A percentile compares a stretch with the other conserved stretches of the same genome.
Conservation (phyloP, 2,113 vertebrate genomes). For the Excalfactoria chinensis region DNA sequence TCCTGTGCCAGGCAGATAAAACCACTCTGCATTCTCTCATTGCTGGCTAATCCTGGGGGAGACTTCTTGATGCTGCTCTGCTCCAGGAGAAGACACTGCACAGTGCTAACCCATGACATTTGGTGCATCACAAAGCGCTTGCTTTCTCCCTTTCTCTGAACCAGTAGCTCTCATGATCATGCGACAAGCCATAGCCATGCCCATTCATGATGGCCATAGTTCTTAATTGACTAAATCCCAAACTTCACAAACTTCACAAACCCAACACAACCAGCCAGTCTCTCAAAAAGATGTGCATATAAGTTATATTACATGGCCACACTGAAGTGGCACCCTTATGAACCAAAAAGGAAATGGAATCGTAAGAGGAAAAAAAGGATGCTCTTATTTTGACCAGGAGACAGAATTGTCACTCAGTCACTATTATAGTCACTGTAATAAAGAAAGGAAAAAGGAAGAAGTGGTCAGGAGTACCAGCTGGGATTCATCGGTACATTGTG, state of each 20-base stretch:
- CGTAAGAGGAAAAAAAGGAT: fast-evolving
- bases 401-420: neutral
- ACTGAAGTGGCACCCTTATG: neutral
- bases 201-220: neutral
- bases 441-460: neutral
- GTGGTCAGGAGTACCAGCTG: neutral
- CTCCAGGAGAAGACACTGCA: neutral
- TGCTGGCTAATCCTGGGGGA: neutral
- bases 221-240: neutral
- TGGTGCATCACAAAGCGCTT: neutral
- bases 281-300: neutral
- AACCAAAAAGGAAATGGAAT: neutral
- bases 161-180: neutral
- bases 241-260: neutral
- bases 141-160: neutral
- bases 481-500: neutral
- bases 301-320: neutral
- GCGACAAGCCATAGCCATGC: neutral
- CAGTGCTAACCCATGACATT: neutral
- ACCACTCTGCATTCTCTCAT: neutral
- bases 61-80: neutral
- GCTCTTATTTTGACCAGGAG: neutral
- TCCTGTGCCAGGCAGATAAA: neutral
- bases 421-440: neutral
- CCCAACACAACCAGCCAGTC: neutral